Conservation (phyloP, 2,797 vertebrate genomes). For the Paguma larvata region DNA sequence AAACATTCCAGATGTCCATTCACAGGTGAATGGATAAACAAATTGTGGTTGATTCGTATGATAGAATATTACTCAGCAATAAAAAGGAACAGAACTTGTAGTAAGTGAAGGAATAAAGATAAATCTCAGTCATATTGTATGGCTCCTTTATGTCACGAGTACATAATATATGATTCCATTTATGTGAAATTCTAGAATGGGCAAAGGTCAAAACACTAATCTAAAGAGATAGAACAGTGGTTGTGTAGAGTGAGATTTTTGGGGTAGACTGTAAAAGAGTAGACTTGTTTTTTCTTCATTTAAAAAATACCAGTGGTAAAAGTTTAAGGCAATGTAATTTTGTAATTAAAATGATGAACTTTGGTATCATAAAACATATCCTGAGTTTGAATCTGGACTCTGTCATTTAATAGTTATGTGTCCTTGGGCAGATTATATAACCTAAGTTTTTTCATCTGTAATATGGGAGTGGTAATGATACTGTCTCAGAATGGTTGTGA, state of each 20-base stretch:
- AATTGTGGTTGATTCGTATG: not conserved
- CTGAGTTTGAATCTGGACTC: not conserved
- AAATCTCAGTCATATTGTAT: not conserved
- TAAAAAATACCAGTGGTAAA: constrained; percentile 43
- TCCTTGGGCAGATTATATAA: not conserved
- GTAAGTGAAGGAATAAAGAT: constrained; percentile 4
- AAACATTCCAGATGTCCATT: constrained; percentile 2
- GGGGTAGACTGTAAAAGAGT: not conserved
- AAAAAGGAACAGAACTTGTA: constrained; percentile 8
- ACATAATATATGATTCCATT: not conserved
- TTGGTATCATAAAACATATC: not conserved
- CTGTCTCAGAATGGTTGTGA: not conserved
- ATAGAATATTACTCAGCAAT: constrained; percentile 16
- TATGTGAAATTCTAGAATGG: constrained; percentile 21
- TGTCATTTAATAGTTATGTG: not conserved
- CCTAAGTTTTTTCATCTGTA: not conserved
- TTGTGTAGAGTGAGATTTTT: not conserved
- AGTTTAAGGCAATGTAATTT: not conserved
- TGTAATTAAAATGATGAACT: constrained; percentile 40
- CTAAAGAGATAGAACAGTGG: not conserved
- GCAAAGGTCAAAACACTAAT: not conserved
- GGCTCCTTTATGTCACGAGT: not conserved
- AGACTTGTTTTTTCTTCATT: constrained; percentile 16
- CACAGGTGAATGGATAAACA: not conserved
- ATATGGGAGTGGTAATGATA: not conserved